These are phyloP conservation scores for Netelia virgata DNA, from an alignment of 2,888 invertebrate species.

Conservation along the genomic window DNA sequence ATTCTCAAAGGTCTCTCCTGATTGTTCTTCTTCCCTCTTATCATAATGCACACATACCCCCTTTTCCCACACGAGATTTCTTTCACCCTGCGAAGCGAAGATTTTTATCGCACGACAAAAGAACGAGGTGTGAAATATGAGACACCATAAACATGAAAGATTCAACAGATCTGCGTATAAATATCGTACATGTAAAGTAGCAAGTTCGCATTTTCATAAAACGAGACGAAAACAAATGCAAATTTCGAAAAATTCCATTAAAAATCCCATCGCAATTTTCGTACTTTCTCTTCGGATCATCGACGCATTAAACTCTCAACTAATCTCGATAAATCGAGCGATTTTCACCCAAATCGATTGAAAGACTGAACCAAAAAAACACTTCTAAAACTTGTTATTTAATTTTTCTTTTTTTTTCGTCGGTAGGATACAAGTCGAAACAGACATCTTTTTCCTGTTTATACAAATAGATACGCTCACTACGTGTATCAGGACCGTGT, in stretches of 20 bases:
- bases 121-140: constrained; percentile 20
- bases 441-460: not conserved
- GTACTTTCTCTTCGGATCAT: no score
- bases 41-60: not conserved
- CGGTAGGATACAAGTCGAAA: not conserved
- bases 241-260: not conserved
- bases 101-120: not conserved
- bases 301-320: no score
- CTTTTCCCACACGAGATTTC: not conserved
- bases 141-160: constrained; percentile 53
- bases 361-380: no score
- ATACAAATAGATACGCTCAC: not conserved
- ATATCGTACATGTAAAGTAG: constrained; percentile 9
- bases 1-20: not conserved
- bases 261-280: no score
- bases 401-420: no score
- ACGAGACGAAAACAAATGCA: not conserved
- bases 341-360: no score
- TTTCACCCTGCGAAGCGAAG: constrained; percentile 15
- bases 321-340: no score
- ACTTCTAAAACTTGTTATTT: no score
- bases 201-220: not conserved
- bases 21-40: not conserved
- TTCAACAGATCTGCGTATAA: constrained; percentile 30
- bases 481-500: not conserved